Base-by-base conservation (phyloP, 2,888 invertebrate genomes). In the Spisula subtruncata region DNA sequence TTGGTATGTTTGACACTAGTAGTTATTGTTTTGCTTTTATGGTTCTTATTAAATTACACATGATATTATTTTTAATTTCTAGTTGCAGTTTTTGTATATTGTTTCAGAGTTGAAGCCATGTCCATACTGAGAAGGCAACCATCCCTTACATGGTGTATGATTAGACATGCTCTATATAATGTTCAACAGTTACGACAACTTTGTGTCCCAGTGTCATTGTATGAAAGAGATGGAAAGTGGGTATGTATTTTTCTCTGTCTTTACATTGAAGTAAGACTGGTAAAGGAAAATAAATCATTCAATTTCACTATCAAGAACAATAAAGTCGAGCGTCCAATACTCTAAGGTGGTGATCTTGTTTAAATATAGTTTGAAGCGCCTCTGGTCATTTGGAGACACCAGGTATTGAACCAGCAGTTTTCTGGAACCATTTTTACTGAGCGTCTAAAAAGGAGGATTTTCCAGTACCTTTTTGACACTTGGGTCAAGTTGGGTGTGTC, bases 211-310 rank as follows among this genome's bases (percentile, higher is more conserved):
- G 48, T 84, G 5, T 89, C 89, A 14, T 35, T 89, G 29, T 84
- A 89, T 51, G 81, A 89, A 29, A 87, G 88, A 81, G 89, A 84
- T 32, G 90, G 90, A 87, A 88, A 88, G 71, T 89, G 90, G 92
- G 92, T 92, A 87, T 71, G 83, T 83, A 48, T n/a, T n/a, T n/a
- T n/a, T n/a, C n/a, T n/a, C n/a, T n/a, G n/a, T n/a, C 20, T 66
- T 66, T 2, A 60, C 16, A 5, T 54, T 16, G 25, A 81, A 75
- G 54, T 16, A 56, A 46, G 46, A 46, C 83, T 12, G 25, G 84
- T 81, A 14, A 35, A 20, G 79, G 25, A 20, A 35, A 1, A 20
- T 32, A 1, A 10, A 25, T 79, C 1, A 20, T 79, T 29, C 54
- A 54, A 1, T 54, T 54, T n/a, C n/a, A n/a, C n/a, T n/a, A n/a